Conservation (phyloP, 1,140 invertebrate species). For the Danaus plexippus region DNA sequence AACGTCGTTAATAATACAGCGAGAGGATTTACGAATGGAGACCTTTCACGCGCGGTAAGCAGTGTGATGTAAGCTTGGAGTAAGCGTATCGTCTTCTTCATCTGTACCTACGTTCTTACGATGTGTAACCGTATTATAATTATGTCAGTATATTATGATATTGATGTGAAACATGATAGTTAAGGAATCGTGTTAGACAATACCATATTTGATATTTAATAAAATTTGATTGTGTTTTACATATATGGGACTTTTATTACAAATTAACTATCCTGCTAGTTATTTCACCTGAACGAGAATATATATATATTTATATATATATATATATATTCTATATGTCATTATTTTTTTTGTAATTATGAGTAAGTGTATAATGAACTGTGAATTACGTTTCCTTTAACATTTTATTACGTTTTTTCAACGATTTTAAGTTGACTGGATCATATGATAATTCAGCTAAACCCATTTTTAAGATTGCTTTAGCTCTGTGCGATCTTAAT, state of each 20-base stretch:
- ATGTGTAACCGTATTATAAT: slow-evolving; percentile 58
- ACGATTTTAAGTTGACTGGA: slow-evolving; percentile 6
- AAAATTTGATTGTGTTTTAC: slow-evolving; percentile 71
- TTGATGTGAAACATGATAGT: slow-evolving; percentile 70
- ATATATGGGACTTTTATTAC: slow-evolving; percentile 41
- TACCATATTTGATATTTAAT: slow-evolving; percentile 72
- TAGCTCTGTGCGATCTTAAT: slow-evolving; percentile 40
- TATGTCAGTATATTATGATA: slow-evolving; percentile 49
- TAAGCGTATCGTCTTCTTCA: slow-evolving; percentile 9
- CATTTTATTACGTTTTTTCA: slow-evolving; percentile 4
- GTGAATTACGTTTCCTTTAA: not conserved
- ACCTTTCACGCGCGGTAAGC: too few species aligned
- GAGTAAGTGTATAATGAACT: too few species aligned
- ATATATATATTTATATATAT: not conserved
- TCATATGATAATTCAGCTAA: slow-evolving; percentile 45
- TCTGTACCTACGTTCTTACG: slow-evolving; percentile 42
- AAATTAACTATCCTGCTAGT: not conserved
- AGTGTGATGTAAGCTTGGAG: too few species aligned
- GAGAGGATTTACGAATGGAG: too few species aligned
- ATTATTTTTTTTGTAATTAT: too few species aligned
- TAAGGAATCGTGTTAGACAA: slow-evolving; percentile 71
- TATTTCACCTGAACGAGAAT: not conserved
- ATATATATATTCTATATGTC: too few species aligned
- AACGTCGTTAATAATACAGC: too few species aligned
- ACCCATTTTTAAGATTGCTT: slow-evolving; percentile 43